Percentiles rank a stretch among this genome's conserved stretches.
These are phyloP conservation scores for Lepidocolaptes lacrymiger DNA, from an alignment of 2,797 vertebrate species.

Conservation along the genomic window DNA sequence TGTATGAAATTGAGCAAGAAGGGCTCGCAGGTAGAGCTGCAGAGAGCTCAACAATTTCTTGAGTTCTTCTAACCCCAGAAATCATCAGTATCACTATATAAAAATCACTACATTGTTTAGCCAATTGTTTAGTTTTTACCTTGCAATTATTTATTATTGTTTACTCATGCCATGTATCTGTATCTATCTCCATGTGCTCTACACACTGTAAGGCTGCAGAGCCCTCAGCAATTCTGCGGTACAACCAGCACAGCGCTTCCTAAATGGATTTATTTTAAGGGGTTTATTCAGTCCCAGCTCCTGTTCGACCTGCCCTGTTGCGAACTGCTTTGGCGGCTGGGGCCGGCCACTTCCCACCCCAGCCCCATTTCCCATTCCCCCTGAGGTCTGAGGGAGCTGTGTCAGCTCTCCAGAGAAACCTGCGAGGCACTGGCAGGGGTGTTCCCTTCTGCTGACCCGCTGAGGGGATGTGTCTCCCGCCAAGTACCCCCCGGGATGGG, in stretches of 20 bases:
- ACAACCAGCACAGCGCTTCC: neutral
- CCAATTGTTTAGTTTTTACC: neutral
- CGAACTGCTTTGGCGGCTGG: neutral
- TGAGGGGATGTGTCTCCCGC: no score
- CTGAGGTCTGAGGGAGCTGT: no score
- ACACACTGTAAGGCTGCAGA: fast-evolving
- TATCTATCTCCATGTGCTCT: neutral
- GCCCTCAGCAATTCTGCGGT: neutral
- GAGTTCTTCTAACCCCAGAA: neutral
- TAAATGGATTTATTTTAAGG: fast-evolving
- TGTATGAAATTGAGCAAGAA: fast-evolving
- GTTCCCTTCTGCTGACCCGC: neutral
- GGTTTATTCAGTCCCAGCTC: neutral
- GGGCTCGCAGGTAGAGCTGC: neutral
- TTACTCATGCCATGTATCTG: neutral
- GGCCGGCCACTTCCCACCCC: no score
- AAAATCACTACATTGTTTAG: neutral
- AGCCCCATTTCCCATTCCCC: no score
- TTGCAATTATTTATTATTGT: neutral
- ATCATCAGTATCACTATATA: neutral
- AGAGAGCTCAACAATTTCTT: neutral
- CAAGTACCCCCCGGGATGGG: no score
- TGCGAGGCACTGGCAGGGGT: fast-evolving
- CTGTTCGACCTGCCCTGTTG: fast-evolving
- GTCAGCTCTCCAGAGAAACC: neutral